Evolutionary conservation across 2,797 vertebrate species (phyloP), one percentile per base, ranked within the genome.

Genomic region (Moxostoma hubbsi): DNA sequence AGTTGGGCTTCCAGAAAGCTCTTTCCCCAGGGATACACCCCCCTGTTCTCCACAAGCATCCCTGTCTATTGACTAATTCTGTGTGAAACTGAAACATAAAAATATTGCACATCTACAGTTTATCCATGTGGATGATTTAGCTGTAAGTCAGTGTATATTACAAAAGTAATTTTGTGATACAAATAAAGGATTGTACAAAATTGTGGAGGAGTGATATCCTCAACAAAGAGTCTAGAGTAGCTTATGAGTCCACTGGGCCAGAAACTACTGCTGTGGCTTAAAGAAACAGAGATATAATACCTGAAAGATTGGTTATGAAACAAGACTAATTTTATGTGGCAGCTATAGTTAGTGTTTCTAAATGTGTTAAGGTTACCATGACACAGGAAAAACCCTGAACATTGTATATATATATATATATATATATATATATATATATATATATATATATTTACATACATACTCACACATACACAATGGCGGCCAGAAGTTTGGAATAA

Each of bases 1-100:
- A 86, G 86, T 90, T 91, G 81, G 85, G 90, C 89, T 86, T 87
- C 59, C 8, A 73, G 73, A 85, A 87, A 85, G 84, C 87, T 89
- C 85, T 16, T 67, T 90, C 91, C 85, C 76, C n/a, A 1, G 90
- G 75, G 88, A 92, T 82, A 84, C 87, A 85, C 84, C 85, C 75
- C 69, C 88, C 84, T 87, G 81, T 83, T 82, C 36, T 57, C 61
- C 16, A 77, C 71, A 47, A 63, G 63, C 54, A 36, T 70, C 1
- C 16, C 9, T 43, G 72, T 61, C 75, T 49, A 61, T 70, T 66
- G n/a, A 50, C 61, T 82, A 47, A 70, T 50, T 55, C 53, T 8
- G 71, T 61, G 66, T 66, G 47, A 78, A 55, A 75, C 72, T 71
- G 45, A 55, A 79, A 81, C 63, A 66, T 54, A 80, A 75, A 75